Evolutionary conservation across 2,888 invertebrate species (phyloP), one percentile per base, ranked within the genome.

Genomic region (Mamestra brassicae): DNA sequence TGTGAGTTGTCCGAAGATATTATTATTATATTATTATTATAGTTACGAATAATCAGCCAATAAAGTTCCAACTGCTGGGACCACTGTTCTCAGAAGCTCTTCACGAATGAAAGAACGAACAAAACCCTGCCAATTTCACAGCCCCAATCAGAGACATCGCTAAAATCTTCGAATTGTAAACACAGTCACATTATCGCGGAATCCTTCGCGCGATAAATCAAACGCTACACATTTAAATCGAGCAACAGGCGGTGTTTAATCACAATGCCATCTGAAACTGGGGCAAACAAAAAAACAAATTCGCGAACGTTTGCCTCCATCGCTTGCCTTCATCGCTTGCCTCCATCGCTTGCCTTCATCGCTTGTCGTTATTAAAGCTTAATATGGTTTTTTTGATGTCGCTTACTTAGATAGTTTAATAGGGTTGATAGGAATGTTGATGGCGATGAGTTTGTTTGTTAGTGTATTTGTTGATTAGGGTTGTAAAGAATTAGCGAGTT

Each of bases 211-310:
- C 62, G 15, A 72, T 82, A 82, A 88, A 88, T 83, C 80, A 85
- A 77, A 75, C 70, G 72, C 17, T 71, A 66, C 70, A 67, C 83
- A 82, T 89, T 89, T 81, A 85, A 85, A 85, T 84, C 64, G 83
- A 61, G 89, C 88, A 88, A 88, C 89, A 89, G 89, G 88, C 89
- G 71, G 80, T 80, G 74, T 83, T 83, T 86, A 89, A 89, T 88
- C 83, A 78, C 71, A 66, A 67, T 72, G 71, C 68, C 63, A 80
- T 81, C 81, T 74, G 65, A 75, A 85, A 83, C 62, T 83, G 81
- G 78, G 57, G 72, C 78, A 83, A 85, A 89, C 83, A 89, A 88
- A 78, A 26, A 85, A 84, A 85, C 77, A 76, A 87, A 81, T 85
- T 87, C 84, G 73, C 69, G 70, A 78, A 74, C 64, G 67, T 68